phyloP scores from a whole-genome alignment of 2,797 vertebrate species.

The Hyperoplus lanceolatus region DNA sequence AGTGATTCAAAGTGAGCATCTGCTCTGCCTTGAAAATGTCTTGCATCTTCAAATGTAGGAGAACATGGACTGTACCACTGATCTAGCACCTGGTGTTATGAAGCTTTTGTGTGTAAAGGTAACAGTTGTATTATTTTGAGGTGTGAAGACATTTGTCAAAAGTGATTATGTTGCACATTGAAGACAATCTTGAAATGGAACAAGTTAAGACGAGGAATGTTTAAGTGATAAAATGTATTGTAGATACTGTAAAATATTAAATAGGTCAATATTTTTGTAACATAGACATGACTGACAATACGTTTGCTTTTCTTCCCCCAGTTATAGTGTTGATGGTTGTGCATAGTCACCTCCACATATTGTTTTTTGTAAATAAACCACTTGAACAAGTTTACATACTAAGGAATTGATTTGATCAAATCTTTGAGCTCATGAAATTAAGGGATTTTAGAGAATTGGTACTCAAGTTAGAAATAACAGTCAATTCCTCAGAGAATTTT shows the following conservation, averaged over 20 bases:
- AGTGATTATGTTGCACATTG: conserved; percentile 72
- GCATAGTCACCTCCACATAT: conserved; percentile 50
- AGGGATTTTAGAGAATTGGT: background rate
- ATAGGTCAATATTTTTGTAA: conserved; percentile 87
- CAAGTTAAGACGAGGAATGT: conserved; percentile 70
- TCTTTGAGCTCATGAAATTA: background rate
- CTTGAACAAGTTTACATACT: conserved; percentile 44
- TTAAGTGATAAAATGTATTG: conserved; percentile 72
- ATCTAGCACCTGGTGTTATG: conserved; percentile 66
- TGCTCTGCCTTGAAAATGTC: conserved; percentile 53
- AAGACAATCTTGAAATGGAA: conserved; percentile 74
- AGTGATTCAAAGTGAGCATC: conserved; percentile 56
- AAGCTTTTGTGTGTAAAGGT: conserved; percentile 70
- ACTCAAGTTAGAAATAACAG: background rate
- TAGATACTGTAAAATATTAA: conserved; percentile 87
- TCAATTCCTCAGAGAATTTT: too few relatives aligned
- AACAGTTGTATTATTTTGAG: conserved; percentile 39
- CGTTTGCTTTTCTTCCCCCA: conserved; percentile 67
- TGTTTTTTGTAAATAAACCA: conserved; percentile 83
- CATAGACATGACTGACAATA: conserved; percentile 72
- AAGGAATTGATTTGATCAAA: background rate
- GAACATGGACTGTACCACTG: conserved; percentile 41
- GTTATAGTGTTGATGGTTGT: conserved; percentile 64
- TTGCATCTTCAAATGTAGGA: conserved; percentile 61
- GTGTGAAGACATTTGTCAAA: conserved; percentile 62